Conservation (phyloP, 2,113 vertebrate genomes). For the Pedetes capensis region DNA sequence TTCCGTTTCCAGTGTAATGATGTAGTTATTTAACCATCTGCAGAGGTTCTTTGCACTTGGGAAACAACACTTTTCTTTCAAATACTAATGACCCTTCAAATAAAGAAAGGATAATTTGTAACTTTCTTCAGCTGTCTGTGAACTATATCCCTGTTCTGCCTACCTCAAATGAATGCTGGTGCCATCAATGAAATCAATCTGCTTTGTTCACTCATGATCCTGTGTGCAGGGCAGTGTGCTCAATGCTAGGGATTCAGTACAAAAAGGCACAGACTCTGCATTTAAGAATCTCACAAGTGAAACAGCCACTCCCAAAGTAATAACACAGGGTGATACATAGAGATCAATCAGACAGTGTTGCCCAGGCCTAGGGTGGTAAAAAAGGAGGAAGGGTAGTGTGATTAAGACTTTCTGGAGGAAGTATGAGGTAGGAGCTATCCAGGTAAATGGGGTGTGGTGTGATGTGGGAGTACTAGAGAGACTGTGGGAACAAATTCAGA, state of each 20-base stretch:
- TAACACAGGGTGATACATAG: background rate
- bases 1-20: slow-evolving; percentile 7
- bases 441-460: background rate
- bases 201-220: background rate
- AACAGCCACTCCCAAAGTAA: background rate
- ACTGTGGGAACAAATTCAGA: background rate
- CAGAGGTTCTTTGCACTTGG: background rate
- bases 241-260: background rate
- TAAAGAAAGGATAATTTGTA: background rate
- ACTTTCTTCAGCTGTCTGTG: background rate
- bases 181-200: background rate
- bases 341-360: background rate
- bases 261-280: background rate
- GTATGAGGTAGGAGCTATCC: background rate
- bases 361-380: background rate
- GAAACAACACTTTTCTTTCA: slow-evolving; percentile 43
- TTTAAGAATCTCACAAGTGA: background rate
- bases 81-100: slow-evolving; percentile 43
- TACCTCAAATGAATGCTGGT: background rate
- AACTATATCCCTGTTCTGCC: background rate
- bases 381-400: background rate
- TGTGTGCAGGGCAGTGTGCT: background rate
- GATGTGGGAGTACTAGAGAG: accelerated
- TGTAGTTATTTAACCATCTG: slow-evolving; percentile 54
- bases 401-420: background rate